These are phyloP conservation scores for Papilio helenus DNA, from an alignment of 1,140 invertebrate genomes.

Conservation along the genomic window DNA sequence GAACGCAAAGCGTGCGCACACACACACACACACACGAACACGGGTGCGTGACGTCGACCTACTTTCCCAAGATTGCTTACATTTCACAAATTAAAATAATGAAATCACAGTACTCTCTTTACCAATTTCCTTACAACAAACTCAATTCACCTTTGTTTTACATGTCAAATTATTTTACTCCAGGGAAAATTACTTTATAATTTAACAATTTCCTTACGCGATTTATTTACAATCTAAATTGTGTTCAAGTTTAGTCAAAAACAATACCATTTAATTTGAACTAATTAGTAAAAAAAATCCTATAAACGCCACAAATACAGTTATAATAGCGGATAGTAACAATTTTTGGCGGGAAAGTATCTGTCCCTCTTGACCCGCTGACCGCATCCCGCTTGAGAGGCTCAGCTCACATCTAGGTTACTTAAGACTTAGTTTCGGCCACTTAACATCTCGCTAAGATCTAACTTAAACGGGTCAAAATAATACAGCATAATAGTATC, in stretches of 20 bases:
- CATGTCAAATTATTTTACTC: neutral
- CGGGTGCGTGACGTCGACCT: neutral
- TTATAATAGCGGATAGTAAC: neutral
- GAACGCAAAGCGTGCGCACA: neutral
- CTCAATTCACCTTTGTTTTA: conserved; percentile 6
- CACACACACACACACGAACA: neutral
- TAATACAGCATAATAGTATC: neutral
- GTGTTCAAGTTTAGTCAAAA: no score
- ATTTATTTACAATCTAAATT: neutral
- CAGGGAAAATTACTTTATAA: neutral
- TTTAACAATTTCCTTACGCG: neutral
- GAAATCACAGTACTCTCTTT: conserved; percentile 15
- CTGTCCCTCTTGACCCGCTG: neutral
- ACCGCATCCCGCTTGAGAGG: neutral
- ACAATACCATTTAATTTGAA: neutral
- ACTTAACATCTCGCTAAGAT: conserved; percentile 7
- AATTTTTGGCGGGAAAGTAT: neutral
- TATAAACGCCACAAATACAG: neutral
- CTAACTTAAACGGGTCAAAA: neutral
- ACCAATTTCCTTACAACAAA: neutral
- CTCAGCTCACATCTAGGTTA: conserved; percentile 20
- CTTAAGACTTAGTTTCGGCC: neutral
- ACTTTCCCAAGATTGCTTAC: conserved; percentile 26
- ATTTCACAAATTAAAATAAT: conserved; percentile 28
- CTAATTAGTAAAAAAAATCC: neutral